phyloP scores from a whole-genome alignment of 1,140 invertebrate genomes.

The Macrocentrus cingulum region DNA sequence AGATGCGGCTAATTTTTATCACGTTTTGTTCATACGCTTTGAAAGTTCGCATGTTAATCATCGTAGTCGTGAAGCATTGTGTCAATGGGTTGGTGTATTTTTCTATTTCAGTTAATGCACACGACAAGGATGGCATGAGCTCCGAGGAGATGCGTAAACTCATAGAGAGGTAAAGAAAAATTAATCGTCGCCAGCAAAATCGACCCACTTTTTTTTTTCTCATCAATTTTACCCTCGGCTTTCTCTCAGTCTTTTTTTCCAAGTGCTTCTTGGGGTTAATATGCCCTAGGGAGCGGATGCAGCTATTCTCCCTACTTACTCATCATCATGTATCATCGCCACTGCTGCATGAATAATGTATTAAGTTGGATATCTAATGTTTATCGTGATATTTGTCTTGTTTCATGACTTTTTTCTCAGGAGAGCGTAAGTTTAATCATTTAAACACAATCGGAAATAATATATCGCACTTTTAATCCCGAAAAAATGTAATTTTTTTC shows the following conservation, averaged over 20 bases:
- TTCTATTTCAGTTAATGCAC: constrained; percentile 72
- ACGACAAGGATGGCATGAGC: constrained; percentile 84
- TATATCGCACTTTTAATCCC: neutral
- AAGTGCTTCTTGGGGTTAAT: constrained; percentile 16
- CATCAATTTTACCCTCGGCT: neutral
- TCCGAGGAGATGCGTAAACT: constrained; percentile 94
- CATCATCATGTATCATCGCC: neutral
- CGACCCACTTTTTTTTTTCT: neutral
- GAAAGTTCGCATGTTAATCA: constrained; percentile 48
- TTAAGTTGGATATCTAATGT: constrained; percentile 7
- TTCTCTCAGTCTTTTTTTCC: neutral
- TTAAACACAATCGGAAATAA: neutral
- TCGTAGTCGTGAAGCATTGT: constrained; percentile 54
- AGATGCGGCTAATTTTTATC: too few relatives aligned
- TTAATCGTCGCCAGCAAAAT: neutral
- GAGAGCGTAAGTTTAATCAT: constrained; percentile 20
- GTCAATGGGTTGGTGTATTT: constrained; percentile 59
- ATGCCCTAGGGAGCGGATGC: constrained; percentile 8
- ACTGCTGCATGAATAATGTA: neutral
- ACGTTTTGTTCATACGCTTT: constrained; percentile 24
- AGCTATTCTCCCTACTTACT: constrained; percentile 18
- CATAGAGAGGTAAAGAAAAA: constrained; percentile 81
- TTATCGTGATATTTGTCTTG: constrained; percentile 14
- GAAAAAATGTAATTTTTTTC: too few relatives aligned
- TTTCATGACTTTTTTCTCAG: constrained; percentile 27